These are phyloP conservation scores for Drosophila malerkotliana DNA, from an alignment of 1,140 invertebrate genomes.

Conservation along the genomic window DNA sequence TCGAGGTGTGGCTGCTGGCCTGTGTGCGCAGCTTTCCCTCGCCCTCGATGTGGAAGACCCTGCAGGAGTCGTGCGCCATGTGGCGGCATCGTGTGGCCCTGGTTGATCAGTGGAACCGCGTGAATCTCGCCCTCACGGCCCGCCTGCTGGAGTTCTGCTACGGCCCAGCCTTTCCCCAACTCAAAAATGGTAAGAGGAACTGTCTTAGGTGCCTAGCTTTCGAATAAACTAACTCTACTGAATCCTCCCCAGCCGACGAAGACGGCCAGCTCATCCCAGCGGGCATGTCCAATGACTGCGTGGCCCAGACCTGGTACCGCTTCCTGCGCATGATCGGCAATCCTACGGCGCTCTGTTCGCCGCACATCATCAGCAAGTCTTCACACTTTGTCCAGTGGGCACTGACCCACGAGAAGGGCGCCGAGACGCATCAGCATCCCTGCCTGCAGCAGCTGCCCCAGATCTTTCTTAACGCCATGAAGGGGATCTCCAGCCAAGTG, in stretches of 20 bases:
- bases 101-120: constrained; percentile 97
- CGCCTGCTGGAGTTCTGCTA: constrained; percentile 94
- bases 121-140: constrained; percentile 94
- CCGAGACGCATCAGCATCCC: constrained; percentile 96
- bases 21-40: constrained; percentile 95
- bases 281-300: constrained; percentile 94
- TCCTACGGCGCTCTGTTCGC: constrained; percentile 95
- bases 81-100: constrained; percentile 97
- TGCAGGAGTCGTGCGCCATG: constrained; percentile 95
- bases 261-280: constrained; percentile 91
- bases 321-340: constrained; percentile 96
- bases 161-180: constrained; percentile 92
- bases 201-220: neutral
- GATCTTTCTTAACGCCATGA: constrained; percentile 97
- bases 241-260: constrained; percentile 89
- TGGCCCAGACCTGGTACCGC: constrained; percentile 97
- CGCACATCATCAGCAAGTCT: constrained; percentile 93
- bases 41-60: constrained; percentile 97
- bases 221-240: constrained; percentile 13
- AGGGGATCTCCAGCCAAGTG: constrained; percentile 95
- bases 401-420: constrained; percentile 88
- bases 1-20: constrained; percentile 97
- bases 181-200: constrained; percentile 90
- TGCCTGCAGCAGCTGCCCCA: constrained; percentile 93
- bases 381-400: constrained; percentile 92